phyloP scores from a whole-genome alignment of 2,888 invertebrate genomes.

The Thysanoteuthis rhombus region DNA sequence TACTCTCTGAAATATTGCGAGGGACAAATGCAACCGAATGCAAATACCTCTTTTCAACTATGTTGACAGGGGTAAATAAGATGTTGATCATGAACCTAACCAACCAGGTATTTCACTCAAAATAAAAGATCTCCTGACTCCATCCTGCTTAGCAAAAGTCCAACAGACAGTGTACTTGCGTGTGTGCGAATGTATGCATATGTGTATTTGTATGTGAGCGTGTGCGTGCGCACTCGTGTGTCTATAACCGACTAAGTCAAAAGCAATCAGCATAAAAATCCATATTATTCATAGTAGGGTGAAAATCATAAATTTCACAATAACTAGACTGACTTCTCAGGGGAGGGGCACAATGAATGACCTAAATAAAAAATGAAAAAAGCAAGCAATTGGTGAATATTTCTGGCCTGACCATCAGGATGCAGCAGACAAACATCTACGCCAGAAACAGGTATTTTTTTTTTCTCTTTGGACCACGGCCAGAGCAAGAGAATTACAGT shows the following conservation, averaged over 20 bases:
- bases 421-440: background rate
- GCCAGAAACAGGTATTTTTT: background rate
- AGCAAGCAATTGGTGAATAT: background rate
- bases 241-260: background rate
- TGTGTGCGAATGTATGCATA: background rate
- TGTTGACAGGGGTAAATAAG: no score
- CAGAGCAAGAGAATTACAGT: background rate
- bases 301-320: background rate
- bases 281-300: background rate
- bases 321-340: background rate
- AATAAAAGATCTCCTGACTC: no score
- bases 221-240: background rate
- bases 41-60: no score
- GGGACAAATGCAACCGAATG: no score
- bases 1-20: no score
- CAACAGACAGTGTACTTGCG: no score
- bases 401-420: background rate
- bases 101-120: no score
- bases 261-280: background rate
- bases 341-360: background rate
- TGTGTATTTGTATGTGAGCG: background rate
- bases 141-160: no score
- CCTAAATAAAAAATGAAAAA: background rate
- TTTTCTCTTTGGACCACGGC: background rate
- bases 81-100: no score